Conservation (phyloP, 2,888 invertebrate genomes). For the Germaria angustata region DNA sequence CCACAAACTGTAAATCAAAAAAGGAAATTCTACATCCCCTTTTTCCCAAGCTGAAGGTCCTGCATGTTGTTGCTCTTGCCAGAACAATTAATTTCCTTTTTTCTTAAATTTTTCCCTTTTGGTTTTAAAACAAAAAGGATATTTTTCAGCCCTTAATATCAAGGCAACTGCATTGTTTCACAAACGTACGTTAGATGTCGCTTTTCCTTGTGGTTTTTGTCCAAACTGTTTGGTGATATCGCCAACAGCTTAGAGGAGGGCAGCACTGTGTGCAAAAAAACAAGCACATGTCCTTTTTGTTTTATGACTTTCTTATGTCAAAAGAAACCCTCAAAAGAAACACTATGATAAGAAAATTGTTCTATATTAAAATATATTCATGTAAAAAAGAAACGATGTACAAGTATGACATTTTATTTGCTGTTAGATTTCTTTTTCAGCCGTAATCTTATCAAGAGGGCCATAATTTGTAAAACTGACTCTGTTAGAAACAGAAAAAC, state of each 20-base stretch:
- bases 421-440: slow-evolving; percentile 2
- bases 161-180: not conserved
- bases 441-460: slow-evolving; percentile 73
- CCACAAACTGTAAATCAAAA: too few species aligned
- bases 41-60: too few species aligned
- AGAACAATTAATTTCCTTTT: too few species aligned
- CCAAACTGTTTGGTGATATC: slow-evolving; percentile 22
- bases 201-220: slow-evolving; percentile 22
- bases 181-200: slow-evolving; percentile 33
- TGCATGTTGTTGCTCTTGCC: too few species aligned
- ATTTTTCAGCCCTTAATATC: slow-evolving; percentile 30
- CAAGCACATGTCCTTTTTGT: slow-evolving; percentile 23
- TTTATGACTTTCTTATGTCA: slow-evolving; percentile 42
- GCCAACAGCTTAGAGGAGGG: slow-evolving; percentile 9
- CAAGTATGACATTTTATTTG: slow-evolving; percentile 40
- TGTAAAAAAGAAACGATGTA: not conserved
- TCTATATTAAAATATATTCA: slow-evolving; percentile 49
- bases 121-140: too few species aligned
- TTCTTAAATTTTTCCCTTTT: too few species aligned
- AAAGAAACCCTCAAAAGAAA: slow-evolving; percentile 44
- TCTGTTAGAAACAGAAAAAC: slow-evolving; percentile 65
- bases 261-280: slow-evolving; percentile 17
- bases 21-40: too few species aligned
- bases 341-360: slow-evolving; percentile 57
- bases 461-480: slow-evolving; percentile 73